These are phyloP conservation scores for Acanthis flammea DNA, from an alignment of 2,797 vertebrate genomes.

Conservation along the genomic window DNA sequence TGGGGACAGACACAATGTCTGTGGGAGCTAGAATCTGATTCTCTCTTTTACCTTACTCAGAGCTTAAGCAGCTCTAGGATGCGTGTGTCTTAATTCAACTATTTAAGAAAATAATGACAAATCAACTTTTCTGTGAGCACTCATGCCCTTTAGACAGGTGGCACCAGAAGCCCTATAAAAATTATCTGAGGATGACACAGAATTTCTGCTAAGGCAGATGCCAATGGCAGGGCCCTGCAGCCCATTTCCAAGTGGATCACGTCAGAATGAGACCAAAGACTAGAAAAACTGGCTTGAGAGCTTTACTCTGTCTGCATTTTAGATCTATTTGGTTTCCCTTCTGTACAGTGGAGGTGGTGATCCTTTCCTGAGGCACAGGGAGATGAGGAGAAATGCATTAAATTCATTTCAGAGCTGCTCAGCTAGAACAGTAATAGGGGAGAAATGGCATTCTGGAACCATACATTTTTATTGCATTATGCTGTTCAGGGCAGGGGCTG, in stretches of 20 bases:
- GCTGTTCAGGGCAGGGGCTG: neutral
- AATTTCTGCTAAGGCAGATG: neutral
- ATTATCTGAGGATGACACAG: neutral
- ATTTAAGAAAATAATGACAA: neutral
- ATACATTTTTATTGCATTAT: neutral
- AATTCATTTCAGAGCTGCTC: neutral
- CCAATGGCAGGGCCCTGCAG: neutral
- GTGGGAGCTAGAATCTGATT: neutral
- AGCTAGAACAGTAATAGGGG: neutral
- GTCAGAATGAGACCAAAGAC: neutral
- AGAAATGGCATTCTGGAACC: neutral
- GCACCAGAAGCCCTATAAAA: neutral
- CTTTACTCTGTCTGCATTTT: neutral
- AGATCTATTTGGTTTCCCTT: neutral
- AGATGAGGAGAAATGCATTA: neutral
- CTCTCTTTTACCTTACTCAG: neutral
- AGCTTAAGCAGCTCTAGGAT: neutral
- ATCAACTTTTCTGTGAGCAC: neutral
- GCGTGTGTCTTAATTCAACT: neutral
- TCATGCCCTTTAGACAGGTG: neutral
- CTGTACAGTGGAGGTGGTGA: neutral
- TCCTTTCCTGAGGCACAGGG: neutral
- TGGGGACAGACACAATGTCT: neutral
- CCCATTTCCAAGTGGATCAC: neutral
- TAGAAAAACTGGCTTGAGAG: neutral